Evolutionary conservation across 2,113 vertebrate genomes (phyloP), one percentile per base, ranked within the genome.

Genomic region (Passer domesticus): DNA sequence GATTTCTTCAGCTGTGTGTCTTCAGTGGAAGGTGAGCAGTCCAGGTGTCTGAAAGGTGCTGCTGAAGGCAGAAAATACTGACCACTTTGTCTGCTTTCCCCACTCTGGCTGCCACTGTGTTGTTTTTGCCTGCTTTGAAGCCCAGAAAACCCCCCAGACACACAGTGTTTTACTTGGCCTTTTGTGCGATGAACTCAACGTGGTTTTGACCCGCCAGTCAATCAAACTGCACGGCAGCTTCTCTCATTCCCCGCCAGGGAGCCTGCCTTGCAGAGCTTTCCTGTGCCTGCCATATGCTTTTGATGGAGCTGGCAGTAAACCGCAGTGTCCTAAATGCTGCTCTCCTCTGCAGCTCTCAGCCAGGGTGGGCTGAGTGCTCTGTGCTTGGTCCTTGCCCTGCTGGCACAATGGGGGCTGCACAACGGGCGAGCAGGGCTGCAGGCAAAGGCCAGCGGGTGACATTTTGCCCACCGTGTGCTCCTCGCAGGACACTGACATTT

Each of bases 401-500:
- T 92, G 70, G 11, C 94, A 73, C 75, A 16, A 7, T 22, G 86
- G 31, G 3, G 33, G 94, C 9, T 43, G 82, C 78, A 69, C n/a
- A n/a, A n/a, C n/a, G n/a, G 83, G 50, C 13, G 4, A 60, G 41
- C 27, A 4, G 68, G 23, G 3, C 33, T 84, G 73, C 37, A 18
- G 53, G 3, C 3, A 95, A 93, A 93, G 92, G 93, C 90, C 76
- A 78, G 49, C 44, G 0, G 27, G 56, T 95, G 96, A 92, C 93
- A 92, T 96, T 96, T 87, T 88, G 31, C 74, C 62, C 83, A 2
- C 70, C 35, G 1, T 35, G 28, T 44, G 79, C 50, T 70, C 70
- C 82, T 96, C 79, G 18, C 83, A 68, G 88, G 83, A 68, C 92
- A 30, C 39, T 96, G 95, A 84, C 91, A 89, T 95, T 93, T 96